Evolutionary conservation across 2,113 vertebrate genomes (phyloP).

Genomic region (Caretta caretta): DNA sequence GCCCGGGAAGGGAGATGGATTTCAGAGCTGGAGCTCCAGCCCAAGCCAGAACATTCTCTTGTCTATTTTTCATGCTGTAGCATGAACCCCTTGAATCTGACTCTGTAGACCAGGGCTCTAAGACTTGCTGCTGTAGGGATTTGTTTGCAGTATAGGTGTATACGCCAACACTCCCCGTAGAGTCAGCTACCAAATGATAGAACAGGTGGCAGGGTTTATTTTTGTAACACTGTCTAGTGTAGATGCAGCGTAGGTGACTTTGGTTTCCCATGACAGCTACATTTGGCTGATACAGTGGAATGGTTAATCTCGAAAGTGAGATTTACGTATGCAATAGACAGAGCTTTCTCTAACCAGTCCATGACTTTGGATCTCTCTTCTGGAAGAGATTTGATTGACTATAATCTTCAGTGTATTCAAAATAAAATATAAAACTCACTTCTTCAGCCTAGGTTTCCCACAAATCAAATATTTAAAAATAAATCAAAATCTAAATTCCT

Average conservation of each 20-base stretch:
- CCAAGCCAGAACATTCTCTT: neutral
- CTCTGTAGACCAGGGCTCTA: neutral
- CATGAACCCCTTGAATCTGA: neutral
- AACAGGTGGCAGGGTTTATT: neutral
- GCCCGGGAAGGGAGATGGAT: neutral
- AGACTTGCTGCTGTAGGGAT: neutral
- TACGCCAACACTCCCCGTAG: neutral
- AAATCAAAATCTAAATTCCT: neutral
- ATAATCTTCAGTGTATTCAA: neutral
- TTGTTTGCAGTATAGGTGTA: neutral
- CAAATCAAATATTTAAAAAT: neutral
- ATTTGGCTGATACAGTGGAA: neutral
- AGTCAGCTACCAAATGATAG: neutral
- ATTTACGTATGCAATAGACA: neutral
- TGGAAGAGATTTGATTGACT: neutral
- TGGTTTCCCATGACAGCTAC: neutral
- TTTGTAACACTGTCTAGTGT: neutral
- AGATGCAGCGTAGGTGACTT: neutral
- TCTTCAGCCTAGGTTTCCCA: neutral
- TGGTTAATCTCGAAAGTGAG: neutral
- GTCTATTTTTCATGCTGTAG: neutral
- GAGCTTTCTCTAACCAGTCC: neutral
- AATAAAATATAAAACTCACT: neutral
- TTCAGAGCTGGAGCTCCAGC: neutral
- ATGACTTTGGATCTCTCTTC: neutral